Evolutionary conservation across 37 sponge, comb jelly and placozoan species (phyloP).

Genomic region (Halisarca cf. caerulea): DNA sequence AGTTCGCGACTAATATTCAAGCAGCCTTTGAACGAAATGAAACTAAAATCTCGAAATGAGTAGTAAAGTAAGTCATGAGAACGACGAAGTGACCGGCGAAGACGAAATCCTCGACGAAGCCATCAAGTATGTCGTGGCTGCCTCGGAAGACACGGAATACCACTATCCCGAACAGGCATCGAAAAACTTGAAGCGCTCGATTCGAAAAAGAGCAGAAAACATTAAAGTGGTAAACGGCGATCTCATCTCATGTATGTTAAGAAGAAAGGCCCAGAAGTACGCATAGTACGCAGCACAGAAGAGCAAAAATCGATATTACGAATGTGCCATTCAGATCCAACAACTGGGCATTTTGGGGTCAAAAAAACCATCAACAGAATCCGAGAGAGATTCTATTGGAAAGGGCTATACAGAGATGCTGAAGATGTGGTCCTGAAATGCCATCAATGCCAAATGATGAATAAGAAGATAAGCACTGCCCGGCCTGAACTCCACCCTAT

Average conservation of each 20-base stretch:
- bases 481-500: background rate
- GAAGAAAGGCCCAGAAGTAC: background rate
- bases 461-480: background rate
- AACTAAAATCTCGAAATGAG: too few relatives aligned
- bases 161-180: too few relatives aligned
- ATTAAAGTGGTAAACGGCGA: background rate
- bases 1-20: too few relatives aligned
- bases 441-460: background rate
- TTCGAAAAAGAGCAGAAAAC: background rate
- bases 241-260: background rate
- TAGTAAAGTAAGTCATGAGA: too few relatives aligned
- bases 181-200: background rate
- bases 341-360: background rate
- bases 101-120: too few relatives aligned
- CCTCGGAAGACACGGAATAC: too few relatives aligned
- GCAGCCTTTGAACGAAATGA: too few relatives aligned
- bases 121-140: too few relatives aligned
- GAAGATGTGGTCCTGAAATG: background rate
- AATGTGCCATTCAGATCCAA: background rate
- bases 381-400: background rate
- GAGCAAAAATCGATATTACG: background rate
- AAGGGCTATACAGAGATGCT: too few relatives aligned
- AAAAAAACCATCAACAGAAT: background rate
- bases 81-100: too few relatives aligned
- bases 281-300: background rate